Percentiles rank a stretch among this genome's conserved stretches.
Evolutionary conservation across 2,113 vertebrate species (phyloP).

Genomic region (Ophiodon elongatus): DNA sequence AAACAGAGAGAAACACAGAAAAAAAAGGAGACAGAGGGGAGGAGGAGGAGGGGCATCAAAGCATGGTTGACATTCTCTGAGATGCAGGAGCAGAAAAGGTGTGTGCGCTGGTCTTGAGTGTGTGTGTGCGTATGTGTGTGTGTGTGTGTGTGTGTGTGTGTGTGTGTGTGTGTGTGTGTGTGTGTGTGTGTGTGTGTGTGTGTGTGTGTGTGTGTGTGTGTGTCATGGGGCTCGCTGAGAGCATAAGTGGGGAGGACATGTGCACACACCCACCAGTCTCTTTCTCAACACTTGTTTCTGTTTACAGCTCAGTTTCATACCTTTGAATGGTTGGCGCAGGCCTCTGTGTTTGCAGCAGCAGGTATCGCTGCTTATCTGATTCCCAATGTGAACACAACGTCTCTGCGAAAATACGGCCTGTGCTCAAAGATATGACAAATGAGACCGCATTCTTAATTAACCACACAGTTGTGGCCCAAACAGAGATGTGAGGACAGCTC

Average conservation of each 20-base stretch:
- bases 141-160: conserved; percentile 15
- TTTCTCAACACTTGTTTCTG: conserved; percentile 35
- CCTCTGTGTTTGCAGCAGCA: conserved; percentile 34
- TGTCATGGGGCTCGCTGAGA: conserved; percentile 16
- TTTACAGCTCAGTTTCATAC: conserved; percentile 30
- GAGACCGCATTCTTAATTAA: conserved; percentile 37
- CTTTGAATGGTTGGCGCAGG: background rate
- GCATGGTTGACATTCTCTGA: conserved; percentile 71
- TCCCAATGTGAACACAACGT: background rate
- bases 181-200: conserved; percentile 14
- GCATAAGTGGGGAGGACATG: conserved; percentile 54
- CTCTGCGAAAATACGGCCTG: background rate
- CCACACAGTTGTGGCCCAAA: conserved; percentile 36
- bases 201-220: conserved; percentile 18
- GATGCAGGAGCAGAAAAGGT: conserved; percentile 50
- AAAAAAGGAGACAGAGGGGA: conserved; percentile 17
- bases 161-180: conserved; percentile 17
- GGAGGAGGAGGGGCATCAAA: conserved; percentile 70
- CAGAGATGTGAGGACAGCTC: conserved; percentile 13
- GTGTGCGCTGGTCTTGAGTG: conserved; percentile 26
- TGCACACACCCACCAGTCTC: conserved; percentile 44
- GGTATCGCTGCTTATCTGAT: conserved; percentile 32
- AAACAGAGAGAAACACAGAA: conserved; percentile 49
- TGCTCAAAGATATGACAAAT: conserved; percentile 37
- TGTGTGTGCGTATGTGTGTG: conserved; percentile 19